Base-by-base conservation (phyloP, 2,888 invertebrate species). In the Chaetogeoica ovagalla region DNA sequence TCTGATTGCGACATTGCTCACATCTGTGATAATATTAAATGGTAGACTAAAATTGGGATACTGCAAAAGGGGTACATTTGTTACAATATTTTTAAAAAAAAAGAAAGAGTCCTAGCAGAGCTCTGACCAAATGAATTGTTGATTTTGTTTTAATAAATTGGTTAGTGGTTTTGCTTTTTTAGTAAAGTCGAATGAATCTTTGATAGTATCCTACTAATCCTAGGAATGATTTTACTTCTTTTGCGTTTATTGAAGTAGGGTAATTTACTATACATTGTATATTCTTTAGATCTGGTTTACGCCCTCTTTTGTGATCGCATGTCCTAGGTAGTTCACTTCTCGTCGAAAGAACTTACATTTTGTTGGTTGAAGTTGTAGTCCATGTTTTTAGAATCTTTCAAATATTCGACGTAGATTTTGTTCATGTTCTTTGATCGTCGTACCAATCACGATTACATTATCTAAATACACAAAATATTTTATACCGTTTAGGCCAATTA, bases 181-280 rank as follows among this genome's bases (percentile, higher is more conserved):
- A 0, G 84, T 77, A 72, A 84, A 84, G 11, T 68, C 30, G 59
- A 21, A 85, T 84, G 65, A 84, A 85, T 63, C 83, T 82, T 17
- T 85, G 39, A 65, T 85, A 86, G 83, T 84, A 86, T 1, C 83
- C 83, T 7, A 79, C 82, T 4, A 85, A 37, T 23, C 84, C 85
- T 1, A 85, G 55, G 74, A 85, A 86, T 3, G 48, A 37, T 59
- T 79, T 59, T 43, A 63, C 39, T 8, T 71, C 39, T 37, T 68
- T 81, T 1, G 55, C 19, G 30, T 48, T 72, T 4, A 0, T 81
- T 48, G 72, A 72, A 19, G 37, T 57, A 11, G 71, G 63, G 63
- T 72, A 81, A n/a, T 72, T 65, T 7, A 63, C 21, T 11, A 48
- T 0, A 72, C 60, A 19, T 74, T 81, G 65, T n/a, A 77, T 83